Evolutionary conservation across 2,113 vertebrate genomes (phyloP).

Genomic region (Apaloderma vittatum): DNA sequence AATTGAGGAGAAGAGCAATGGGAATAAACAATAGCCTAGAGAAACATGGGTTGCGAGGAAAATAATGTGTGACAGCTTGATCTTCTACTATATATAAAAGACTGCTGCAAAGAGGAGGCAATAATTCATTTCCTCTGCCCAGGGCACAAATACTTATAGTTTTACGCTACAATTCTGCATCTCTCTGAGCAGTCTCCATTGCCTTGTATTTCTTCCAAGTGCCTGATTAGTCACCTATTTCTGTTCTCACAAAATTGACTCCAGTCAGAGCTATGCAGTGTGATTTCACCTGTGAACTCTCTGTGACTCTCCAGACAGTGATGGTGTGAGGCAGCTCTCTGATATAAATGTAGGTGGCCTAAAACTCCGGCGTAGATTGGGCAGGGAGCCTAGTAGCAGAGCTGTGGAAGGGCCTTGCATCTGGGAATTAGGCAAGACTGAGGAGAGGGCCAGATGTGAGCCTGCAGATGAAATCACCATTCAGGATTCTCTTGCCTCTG

Average conservation of each 20-base stretch:
- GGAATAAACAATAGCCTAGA: not conserved
- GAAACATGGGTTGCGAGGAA: not conserved
- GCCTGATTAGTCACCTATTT: not conserved
- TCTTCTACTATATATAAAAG: constrained; percentile 3
- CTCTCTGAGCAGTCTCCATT: constrained; percentile 1
- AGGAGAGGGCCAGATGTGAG: not conserved
- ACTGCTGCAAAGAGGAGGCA: not conserved
- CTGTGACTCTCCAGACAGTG: not conserved
- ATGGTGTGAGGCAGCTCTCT: not conserved
- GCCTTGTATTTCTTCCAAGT: constrained; percentile 27
- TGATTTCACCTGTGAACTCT: not conserved
- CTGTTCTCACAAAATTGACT: not conserved
- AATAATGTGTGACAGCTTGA: not conserved
- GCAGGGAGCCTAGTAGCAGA: not conserved
- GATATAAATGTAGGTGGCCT: not conserved
- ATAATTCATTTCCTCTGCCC: constrained; percentile 27
- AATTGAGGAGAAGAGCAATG: not conserved
- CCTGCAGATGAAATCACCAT: not conserved
- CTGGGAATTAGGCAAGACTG: not conserved
- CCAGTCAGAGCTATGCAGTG: not conserved
- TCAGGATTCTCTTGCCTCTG: not conserved
- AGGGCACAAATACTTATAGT: constrained; percentile 4
- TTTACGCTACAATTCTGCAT: constrained; percentile 22
- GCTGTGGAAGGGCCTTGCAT: not conserved
- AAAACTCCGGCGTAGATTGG: not conserved